Conservation (phyloP, 2,113 vertebrate genomes). For the Pantherophis guttatus region DNA sequence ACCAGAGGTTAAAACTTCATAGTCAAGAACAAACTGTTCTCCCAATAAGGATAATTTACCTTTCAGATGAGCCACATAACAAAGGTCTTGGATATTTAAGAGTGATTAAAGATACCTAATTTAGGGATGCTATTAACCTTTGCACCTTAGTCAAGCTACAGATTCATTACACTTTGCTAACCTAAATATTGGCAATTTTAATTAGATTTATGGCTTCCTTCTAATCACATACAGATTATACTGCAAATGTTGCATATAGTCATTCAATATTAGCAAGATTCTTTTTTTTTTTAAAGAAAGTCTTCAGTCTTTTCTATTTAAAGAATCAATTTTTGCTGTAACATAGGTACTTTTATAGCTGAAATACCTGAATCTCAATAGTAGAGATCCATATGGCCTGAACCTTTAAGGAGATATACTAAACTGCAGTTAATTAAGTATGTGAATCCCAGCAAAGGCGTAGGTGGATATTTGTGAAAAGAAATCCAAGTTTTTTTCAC, state of each 20-base stretch:
- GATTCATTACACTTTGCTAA: slow-evolving; percentile 44
- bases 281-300: background rate
- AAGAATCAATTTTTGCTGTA: background rate
- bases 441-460: background rate
- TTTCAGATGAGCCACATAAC: slow-evolving; percentile 34
- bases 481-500: background rate
- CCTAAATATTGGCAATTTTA: slow-evolving; percentile 20
- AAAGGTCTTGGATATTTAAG: slow-evolving; percentile 23
- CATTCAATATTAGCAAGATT: background rate
- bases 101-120: slow-evolving; percentile 38
- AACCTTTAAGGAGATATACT: background rate
- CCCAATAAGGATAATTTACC: slow-evolving; percentile 14
- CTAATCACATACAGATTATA: background rate
- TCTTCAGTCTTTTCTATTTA: background rate
- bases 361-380: background rate
- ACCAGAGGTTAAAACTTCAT: background rate
- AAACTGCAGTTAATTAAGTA: background rate
- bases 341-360: background rate
- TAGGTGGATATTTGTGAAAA: background rate
- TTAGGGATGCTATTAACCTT: slow-evolving; percentile 34
- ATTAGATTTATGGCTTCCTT: slow-evolving; percentile 25
- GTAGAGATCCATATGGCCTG: background rate
- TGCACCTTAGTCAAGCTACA: slow-evolving; percentile 12
- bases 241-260: background rate
- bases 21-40: slow-evolving; percentile 13